Evolutionary conservation across 2,888 invertebrate species (phyloP), one percentile per base, ranked within the genome.

Genomic region (Lasioglossum calceatum): DNA sequence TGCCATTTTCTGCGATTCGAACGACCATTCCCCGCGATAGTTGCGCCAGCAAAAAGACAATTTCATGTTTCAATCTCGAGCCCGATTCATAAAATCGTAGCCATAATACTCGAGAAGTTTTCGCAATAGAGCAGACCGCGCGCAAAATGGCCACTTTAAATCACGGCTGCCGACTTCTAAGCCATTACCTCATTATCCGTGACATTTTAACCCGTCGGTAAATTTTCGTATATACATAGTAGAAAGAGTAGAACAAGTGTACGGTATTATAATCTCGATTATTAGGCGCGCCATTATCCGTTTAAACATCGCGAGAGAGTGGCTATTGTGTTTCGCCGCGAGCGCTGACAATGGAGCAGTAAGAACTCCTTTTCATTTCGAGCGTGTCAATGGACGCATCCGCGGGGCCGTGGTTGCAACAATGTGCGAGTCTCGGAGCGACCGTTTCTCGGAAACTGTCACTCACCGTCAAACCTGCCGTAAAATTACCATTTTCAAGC

Each of bases 401-500:
- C 39, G 10, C 70, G 70, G 32, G 16, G 3, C 64, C 7, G 32
- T 8, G 58, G 10, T 58, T 58, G 64, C 64, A 64, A 64, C 64
- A 64, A 64, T 64, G 64, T 32, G 64, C 64, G 1, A 16, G 14
- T 32, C 32, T 64, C 16, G 64, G 64, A 64, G 7, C 23, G 70
- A 70, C 70, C 23, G 70, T 70, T 83, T 85, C 85, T 61, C 50
- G 76, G 84, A 85, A 84, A 50, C 54, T 47, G 61, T 47, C 42
- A 39, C 10, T 61, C 50, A 23, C 32, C 39, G 39, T 23, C 50
- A 78, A 64, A 58, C 54, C 27, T 42, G 27, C 54, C 73, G 67
- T 84, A 67, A 80, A 85, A 85, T 85, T 73, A 36, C 58, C 80
- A 70, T 77, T 70, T 70, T 19, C 67, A 76, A 50, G 79, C 54